Evolutionary conservation across 2,113 vertebrate species (phyloP).

Genomic region (Chaetodon auriga): DNA sequence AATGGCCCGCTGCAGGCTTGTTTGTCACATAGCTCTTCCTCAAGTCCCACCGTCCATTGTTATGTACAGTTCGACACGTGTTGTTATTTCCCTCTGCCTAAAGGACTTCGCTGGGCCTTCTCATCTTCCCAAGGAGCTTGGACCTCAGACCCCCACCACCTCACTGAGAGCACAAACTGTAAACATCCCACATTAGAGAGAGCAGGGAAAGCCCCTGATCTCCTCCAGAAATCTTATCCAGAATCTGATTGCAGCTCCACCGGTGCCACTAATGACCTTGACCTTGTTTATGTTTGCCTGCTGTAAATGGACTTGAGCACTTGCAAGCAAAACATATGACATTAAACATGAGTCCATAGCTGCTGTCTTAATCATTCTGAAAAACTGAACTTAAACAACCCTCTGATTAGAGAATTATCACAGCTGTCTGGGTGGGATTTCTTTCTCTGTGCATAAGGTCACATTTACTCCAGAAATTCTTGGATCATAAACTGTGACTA

Average conservation of each 20-base stretch:
- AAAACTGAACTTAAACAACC: neutral
- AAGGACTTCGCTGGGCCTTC: constrained; percentile 56
- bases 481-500: neutral
- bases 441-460: neutral
- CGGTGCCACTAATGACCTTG: constrained; percentile 17
- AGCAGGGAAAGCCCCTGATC: constrained; percentile 45
- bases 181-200: constrained; percentile 66
- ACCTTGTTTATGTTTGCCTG: constrained; percentile 20
- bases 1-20: constrained; percentile 21
- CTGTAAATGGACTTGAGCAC: constrained; percentile 8
- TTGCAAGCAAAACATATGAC: neutral
- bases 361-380: neutral
- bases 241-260: neutral
- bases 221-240: constrained; percentile 32
- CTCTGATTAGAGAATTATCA: neutral
- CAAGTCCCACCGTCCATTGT: constrained; percentile 75
- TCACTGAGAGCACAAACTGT: constrained; percentile 55
- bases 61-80: constrained; percentile 66
- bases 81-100: constrained; percentile 81
- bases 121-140: constrained; percentile 65
- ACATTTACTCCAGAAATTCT: neutral
- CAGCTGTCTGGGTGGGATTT: neutral
- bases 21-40: constrained; percentile 69
- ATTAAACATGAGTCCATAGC: neutral
- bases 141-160: constrained; percentile 50